Evolutionary conservation across 2,113 vertebrate genomes (phyloP).

Genomic region (Muscicapa adusta): DNA sequence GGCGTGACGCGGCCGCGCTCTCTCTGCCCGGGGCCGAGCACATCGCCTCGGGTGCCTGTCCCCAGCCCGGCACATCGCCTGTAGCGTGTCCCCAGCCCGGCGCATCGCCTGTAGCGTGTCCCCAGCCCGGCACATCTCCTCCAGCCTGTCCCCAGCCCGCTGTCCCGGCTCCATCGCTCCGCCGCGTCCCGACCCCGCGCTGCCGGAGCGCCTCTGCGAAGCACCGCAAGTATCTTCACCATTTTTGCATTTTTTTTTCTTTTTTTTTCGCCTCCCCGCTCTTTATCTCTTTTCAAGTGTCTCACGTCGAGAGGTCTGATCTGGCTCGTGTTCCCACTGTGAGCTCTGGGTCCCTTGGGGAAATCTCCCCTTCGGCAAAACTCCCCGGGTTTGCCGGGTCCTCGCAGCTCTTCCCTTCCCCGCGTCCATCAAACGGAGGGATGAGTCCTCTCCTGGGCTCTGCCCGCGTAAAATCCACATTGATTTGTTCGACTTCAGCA

Average conservation of each 20-base stretch:
- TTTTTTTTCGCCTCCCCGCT: rapidly evolving
- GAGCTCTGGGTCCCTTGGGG: not conserved
- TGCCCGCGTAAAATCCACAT: not conserved
- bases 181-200: not conserved
- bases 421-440: not conserved
- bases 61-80: not conserved
- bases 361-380: not conserved
- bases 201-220: constrained; percentile 4
- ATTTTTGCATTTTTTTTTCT: not conserved
- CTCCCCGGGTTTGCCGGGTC: not conserved
- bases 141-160: not conserved
- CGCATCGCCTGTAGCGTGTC: not conserved
- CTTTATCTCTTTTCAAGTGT: not conserved
- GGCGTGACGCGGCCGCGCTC: not conserved
- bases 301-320: not conserved
- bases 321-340: not conserved
- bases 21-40: not conserved
- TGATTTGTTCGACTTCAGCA: not conserved
- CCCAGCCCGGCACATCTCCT: not conserved
- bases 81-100: not conserved
- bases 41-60: not conserved
- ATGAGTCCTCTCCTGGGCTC: not conserved
- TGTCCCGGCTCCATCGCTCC: not conserved
- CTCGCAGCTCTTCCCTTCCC: not conserved
- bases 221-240: constrained; percentile 36